Evolutionary conservation across 2,888 invertebrate genomes (phyloP).

Genomic region (Nomada lathburiana): DNA sequence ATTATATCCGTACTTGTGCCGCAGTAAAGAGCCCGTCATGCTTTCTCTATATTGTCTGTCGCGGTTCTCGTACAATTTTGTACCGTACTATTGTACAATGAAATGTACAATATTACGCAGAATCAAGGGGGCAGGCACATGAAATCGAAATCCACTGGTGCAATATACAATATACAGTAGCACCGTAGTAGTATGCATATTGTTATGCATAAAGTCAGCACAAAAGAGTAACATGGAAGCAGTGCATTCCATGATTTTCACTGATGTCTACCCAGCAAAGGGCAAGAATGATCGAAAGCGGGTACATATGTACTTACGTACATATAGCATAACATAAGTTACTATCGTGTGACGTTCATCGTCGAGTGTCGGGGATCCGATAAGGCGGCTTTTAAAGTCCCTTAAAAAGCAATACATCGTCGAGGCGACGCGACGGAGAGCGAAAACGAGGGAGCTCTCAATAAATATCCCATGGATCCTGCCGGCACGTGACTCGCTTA

Average conservation of each 20-base stretch:
- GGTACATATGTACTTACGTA: background rate
- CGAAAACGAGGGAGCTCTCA: slow-evolving; percentile 67
- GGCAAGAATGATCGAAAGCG: slow-evolving; percentile 51
- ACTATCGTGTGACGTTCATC: slow-evolving; percentile 55
- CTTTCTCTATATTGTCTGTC: no score
- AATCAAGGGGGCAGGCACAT: no score
- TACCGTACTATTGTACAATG: no score
- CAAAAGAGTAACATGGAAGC: background rate
- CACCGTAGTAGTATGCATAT: no score
- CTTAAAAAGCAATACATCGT: slow-evolving; percentile 81
- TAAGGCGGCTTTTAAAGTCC: slow-evolving; percentile 78
- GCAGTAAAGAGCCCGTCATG: no score
- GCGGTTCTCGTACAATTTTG: no score
- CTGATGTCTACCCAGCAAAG: slow-evolving; percentile 28
- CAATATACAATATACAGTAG: no score
- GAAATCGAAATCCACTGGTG: no score
- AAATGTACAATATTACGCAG: no score
- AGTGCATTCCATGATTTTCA: slow-evolving; percentile 29
- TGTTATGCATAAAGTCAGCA: no score
- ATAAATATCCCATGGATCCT: slow-evolving; percentile 74
- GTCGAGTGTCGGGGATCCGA: slow-evolving; percentile 68
- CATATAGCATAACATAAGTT: slow-evolving; percentile 26
- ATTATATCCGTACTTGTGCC: no score
- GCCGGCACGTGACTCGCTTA: slow-evolving; percentile 80
- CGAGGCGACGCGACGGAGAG: slow-evolving; percentile 49